Evolutionary conservation across 2,888 invertebrate species (phyloP), one percentile per base, ranked within the genome.

Genomic region (Acrobasis repandana): DNA sequence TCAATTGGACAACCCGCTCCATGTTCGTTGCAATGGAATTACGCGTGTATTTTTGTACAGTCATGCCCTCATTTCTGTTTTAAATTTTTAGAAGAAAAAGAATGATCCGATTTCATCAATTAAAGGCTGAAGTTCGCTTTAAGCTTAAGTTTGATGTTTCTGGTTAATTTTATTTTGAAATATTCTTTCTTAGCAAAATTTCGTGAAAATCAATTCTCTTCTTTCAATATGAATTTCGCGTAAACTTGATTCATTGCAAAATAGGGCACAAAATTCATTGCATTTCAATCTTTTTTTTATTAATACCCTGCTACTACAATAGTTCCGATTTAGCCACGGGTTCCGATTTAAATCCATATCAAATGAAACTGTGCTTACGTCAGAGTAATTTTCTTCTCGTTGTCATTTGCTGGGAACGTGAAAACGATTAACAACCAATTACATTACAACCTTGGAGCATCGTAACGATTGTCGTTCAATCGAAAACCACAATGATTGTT

Each of bases 1-100:
- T 76, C 85, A 84, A 83, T 86, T 88, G 82, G 51, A n/a, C 52
- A 52, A 60, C 51, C 51, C 49, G 49, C 49, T 50, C 49, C 33
- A 15, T 10, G 20, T 43, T 43, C 14, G 16, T 18, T 48, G 57
- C 33, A 47, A 36, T 58, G 36, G 16, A 57, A 28, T 57, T 33
- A 49, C 18, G n/a, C 20, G 14, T 20, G 36, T 34, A n/a, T 48
- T 50, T 49, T 49, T 49, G 49, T 49, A 20, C 3, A 48, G 49
- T 58, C 58, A 58, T 58, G 58, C 28, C 56, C 56, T 57, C 56
- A 47, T 57, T 54, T 34, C 34, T 15, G 15, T 14, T 18, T 43
- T 56, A 56, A 18, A 28, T n/a, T 46, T n/a, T 56, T 46, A 3
- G 56, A 5, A 56, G 16, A 15, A 15, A 16, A 14, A 20, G 36